Percentiles rank a stretch among this genome's conserved stretches.
phyloP scores from a whole-genome alignment of 2,113 vertebrate species.

The Toxotes chatareus region DNA sequence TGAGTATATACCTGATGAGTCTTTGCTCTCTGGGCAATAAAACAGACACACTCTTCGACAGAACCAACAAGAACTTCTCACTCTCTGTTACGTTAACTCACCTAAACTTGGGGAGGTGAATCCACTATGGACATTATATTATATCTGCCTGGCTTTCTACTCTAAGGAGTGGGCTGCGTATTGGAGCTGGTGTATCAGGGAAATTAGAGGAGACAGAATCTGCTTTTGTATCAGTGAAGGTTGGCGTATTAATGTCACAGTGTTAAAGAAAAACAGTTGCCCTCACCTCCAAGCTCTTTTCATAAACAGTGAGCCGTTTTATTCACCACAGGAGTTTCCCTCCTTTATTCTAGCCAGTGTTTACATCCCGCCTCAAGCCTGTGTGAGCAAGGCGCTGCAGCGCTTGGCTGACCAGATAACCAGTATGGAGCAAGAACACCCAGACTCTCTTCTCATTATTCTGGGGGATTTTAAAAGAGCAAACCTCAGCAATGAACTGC shows the following conservation, averaged over 20 bases:
- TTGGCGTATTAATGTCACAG: slow-evolving; percentile 57
- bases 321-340: slow-evolving; percentile 38
- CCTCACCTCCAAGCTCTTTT: slow-evolving; percentile 52
- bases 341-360: slow-evolving; percentile 49
- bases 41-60: neutral
- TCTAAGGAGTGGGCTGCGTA: neutral
- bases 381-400: slow-evolving; percentile 17
- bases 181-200: slow-evolving; percentile 7
- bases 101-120: slow-evolving; percentile 6
- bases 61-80: slow-evolving; percentile 1
- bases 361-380: slow-evolving; percentile 43
- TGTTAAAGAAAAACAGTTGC: slow-evolving; percentile 44
- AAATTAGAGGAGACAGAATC: slow-evolving; percentile 50
- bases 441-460: slow-evolving; percentile 51
- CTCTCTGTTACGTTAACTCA: slow-evolving; percentile 18
- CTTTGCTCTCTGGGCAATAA: slow-evolving; percentile 2
- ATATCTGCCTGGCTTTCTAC: slow-evolving; percentile 15
- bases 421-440: slow-evolving; percentile 31
- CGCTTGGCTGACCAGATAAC: slow-evolving; percentile 53
- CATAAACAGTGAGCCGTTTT: slow-evolving; percentile 53
- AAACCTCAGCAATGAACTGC: slow-evolving; percentile 38
- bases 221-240: slow-evolving; percentile 49
- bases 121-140: slow-evolving; percentile 30
- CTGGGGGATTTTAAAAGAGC: slow-evolving; percentile 44
- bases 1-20: neutral